Evolutionary conservation across 2,888 invertebrate genomes (phyloP), one percentile per base, ranked within the genome.

Genomic region (Agrochola circellaris): DNA sequence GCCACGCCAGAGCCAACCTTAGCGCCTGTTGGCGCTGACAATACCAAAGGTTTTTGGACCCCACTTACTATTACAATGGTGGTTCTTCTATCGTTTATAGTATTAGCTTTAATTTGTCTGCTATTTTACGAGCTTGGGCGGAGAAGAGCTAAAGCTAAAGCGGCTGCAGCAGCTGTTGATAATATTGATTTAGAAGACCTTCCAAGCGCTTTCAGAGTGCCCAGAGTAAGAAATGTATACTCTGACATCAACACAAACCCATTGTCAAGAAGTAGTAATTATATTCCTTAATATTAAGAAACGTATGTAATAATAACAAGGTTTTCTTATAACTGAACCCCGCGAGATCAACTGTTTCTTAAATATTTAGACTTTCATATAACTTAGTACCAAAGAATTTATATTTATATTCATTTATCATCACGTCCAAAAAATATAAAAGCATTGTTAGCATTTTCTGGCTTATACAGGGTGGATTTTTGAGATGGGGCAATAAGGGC

Each of bases 21-120:
- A 30, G 11, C 13, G 34, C 81, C 81, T 48, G n/a, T 38, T 23
- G 0, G 6, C 15, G 13, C 15, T 38, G 51, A 64, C 61, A 60
- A 54, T 26, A 38, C 38, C 23, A 60, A 26, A 23, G 64, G 84
- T 45, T 88, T 91, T 66, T 90, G 91, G 85, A 89, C 81, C 9
- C 84, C 91, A 9, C 70, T 91, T 3, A 87, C 84, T 30, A 90
- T 91, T 45, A 75, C 87, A 42, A 77, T 88, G 66, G 79, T 88
- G 13, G 82, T 85, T 64, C 45, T 90, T 23, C 51, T 86, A 56
- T 83, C 80, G 11, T 54, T 90, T 4, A 79, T 87, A 66, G 30
- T 86, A 11, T 60, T 89, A 68, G 58, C 73, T 62, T 9, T 86
- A 34, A 69, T 89, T 60, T 85, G 86, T 79, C 13, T 74, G 13